Conservation (phyloP, 2,797 vertebrate species). For the Esox masquinongy region DNA sequence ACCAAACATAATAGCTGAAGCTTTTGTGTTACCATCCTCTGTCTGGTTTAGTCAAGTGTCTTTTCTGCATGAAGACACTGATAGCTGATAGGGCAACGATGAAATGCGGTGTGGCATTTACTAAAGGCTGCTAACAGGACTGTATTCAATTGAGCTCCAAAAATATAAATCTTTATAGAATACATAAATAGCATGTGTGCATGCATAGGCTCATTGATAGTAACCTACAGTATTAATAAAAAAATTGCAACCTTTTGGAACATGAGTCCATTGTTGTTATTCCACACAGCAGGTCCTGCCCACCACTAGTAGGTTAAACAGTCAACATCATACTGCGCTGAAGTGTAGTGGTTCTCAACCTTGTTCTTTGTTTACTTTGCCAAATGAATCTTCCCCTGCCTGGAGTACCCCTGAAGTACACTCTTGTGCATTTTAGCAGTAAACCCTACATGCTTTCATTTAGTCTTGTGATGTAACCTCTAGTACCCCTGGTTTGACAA, state of each 20-base stretch:
- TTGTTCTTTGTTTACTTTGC: no score
- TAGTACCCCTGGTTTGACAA: no score
- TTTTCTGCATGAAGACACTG: constrained; percentile 70
- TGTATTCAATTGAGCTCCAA: constrained; percentile 16
- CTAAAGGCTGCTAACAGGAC: constrained; percentile 22
- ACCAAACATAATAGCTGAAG: constrained; percentile 69
- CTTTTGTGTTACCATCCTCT: constrained; percentile 68
- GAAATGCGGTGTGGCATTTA: constrained; percentile 53
- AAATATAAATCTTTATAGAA: not conserved
- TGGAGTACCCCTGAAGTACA: no score
- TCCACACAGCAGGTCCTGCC: not conserved
- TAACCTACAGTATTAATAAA: not conserved
- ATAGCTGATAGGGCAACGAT: constrained; percentile 59
- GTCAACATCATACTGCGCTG: not conserved
- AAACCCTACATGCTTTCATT: no score
- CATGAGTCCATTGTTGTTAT: not conserved
- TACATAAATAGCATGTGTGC: not conserved
- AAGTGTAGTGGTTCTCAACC: no score
- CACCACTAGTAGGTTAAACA: not conserved
- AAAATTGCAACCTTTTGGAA: constrained; percentile 6
- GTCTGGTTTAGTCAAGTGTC: constrained; percentile 74
- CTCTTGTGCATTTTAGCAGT: no score
- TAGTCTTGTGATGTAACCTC: no score
- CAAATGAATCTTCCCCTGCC: no score
- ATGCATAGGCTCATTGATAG: not conserved